Evolutionary conservation across 2,888 invertebrate species (phyloP).

Genomic region (Parapristionchus giblindavisi): DNA sequence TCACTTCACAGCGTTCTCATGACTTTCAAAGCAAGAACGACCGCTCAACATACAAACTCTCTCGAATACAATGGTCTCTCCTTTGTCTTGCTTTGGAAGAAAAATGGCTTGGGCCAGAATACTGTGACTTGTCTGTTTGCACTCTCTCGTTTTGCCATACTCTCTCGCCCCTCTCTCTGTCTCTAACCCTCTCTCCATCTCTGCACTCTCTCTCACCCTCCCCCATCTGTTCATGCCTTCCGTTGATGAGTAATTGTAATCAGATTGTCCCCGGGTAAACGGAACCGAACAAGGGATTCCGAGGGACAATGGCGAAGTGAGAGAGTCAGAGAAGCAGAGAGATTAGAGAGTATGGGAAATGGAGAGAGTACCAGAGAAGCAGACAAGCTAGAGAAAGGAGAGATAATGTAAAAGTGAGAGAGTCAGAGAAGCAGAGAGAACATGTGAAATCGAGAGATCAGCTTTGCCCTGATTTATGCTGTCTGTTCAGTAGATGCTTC

Average conservation of each 20-base stretch:
- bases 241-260: slow-evolving; percentile 12
- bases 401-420: slow-evolving; percentile 14
- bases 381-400: slow-evolving; percentile 14
- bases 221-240: background rate
- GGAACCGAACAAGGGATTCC: background rate
- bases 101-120: no score
- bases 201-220: background rate
- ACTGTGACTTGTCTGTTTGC: no score
- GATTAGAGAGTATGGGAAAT: background rate
- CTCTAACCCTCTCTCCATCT: background rate
- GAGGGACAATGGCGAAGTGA: background rate
- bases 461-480: background rate
- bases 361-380: background rate
- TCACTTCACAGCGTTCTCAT: no score
- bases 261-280: no score
- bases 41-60: no score
- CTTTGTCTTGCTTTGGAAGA: no score
- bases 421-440: background rate
- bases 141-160: no score
- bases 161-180: no score
- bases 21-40: no score
- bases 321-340: background rate
- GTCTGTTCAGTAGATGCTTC: background rate
- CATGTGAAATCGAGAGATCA: no score
- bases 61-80: no score